These are phyloP conservation scores for Xiphophorus hellerii DNA, from an alignment of 2,113 vertebrate genomes.

Conservation along the genomic window DNA sequence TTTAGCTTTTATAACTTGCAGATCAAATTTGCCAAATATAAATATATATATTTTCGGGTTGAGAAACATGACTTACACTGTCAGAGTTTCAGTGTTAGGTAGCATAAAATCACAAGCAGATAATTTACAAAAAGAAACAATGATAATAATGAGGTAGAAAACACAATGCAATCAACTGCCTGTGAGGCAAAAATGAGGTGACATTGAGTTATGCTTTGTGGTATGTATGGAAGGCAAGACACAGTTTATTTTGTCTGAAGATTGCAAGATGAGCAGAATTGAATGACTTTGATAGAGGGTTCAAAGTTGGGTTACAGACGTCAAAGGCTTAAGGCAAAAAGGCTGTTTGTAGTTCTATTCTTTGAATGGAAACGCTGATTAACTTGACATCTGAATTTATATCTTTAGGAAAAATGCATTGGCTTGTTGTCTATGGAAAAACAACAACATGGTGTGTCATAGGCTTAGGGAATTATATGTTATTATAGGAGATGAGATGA, in stretches of 20 bases:
- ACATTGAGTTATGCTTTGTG: background rate
- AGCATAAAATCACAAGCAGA: background rate
- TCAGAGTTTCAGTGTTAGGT: background rate
- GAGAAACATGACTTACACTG: background rate
- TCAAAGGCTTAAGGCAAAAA: background rate
- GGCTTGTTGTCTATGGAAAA: background rate
- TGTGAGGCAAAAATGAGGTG: fast-evolving
- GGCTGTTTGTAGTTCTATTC: background rate
- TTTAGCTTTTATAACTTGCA: background rate
- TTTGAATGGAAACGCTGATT: background rate
- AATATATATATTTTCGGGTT: background rate
- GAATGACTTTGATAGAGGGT: background rate
- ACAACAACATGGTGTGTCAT: background rate
- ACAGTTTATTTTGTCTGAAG: background rate
- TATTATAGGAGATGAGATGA: background rate
- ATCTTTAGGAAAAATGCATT: background rate
- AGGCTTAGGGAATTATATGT: no score
- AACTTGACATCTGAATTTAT: background rate
- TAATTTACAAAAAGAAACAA: background rate
- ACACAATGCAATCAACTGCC: background rate
- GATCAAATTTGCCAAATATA: background rate
- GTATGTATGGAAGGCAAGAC: fast-evolving
- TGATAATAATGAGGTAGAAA: no score
- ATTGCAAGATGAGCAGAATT: background rate
- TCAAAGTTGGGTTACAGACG: background rate